phyloP scores from a whole-genome alignment of 2,113 vertebrate species.

The Tupaia tana region DNA sequence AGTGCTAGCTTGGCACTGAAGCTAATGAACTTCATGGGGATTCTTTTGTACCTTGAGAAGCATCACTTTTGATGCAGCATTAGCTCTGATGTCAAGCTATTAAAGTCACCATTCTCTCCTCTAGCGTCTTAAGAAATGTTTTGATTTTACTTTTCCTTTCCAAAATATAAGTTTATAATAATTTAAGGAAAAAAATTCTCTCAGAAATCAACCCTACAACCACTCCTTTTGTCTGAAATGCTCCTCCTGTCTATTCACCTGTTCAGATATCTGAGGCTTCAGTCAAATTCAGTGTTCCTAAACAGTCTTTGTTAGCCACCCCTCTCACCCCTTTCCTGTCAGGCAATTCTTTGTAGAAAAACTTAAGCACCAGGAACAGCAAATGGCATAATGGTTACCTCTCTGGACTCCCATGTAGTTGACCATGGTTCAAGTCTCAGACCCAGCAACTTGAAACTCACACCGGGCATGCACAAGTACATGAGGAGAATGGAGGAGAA shows the following conservation, averaged over 20 bases:
- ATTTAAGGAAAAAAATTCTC: neutral
- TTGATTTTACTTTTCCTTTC: neutral
- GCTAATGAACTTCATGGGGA: neutral
- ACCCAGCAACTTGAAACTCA: too few species aligned
- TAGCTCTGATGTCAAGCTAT: neutral
- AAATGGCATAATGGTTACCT: too few species aligned
- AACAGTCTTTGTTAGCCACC: neutral
- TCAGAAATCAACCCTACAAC: neutral
- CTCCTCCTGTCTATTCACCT: neutral
- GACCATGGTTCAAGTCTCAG: too few species aligned
- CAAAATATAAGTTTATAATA: conserved; percentile 15
- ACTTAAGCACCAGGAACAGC: neutral
- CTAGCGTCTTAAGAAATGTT: conserved; percentile 2
- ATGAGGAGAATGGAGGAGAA: too few species aligned
- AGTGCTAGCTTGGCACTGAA: neutral
- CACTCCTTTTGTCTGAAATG: neutral
- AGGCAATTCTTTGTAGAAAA: neutral
- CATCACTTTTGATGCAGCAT: neutral
- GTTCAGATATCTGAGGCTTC: neutral
- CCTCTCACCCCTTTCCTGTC: neutral
- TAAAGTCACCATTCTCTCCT: neutral
- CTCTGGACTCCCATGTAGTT: too few species aligned
- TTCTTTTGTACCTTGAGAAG: neutral
- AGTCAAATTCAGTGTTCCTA: neutral
- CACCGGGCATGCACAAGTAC: too few species aligned